Base-by-base conservation (phyloP, 2,888 invertebrate genomes). In the Sinodicranocentrus sp. region DNA sequence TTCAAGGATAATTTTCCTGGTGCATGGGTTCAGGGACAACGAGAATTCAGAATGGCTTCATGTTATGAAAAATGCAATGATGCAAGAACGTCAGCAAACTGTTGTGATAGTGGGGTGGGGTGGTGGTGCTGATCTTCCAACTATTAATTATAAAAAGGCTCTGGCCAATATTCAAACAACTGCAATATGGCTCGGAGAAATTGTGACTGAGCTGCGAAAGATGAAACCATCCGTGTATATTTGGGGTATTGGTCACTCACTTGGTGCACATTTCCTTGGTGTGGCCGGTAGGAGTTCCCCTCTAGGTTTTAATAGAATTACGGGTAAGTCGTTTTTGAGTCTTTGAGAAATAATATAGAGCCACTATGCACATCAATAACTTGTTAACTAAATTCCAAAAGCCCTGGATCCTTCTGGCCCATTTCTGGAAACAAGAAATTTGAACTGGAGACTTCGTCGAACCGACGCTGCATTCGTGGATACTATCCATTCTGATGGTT, bases 401-500 rank as follows among this genome's bases (percentile, higher is more conserved):
- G n/a, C n/a, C n/a, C n/a, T n/a, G n/a, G n/a, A n/a, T n/a, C n/a
- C n/a, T n/a, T n/a, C n/a, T n/a, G n/a, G n/a, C n/a, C 86, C 86
- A 10, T 79, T 76, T 21, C 85, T 86, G 78, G 85, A 85, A 33
- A 84, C 84, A 63, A 82, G 82, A 1, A 82, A 83, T 21, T 72
- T 83, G 57, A 80, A 73, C 19, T 79, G 77, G 28, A 33, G 87
- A 67, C 75, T 87, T 8, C 61, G 82, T 23, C 19, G 39, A 23
- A 80, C 83, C 0, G 87, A 87, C 68, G 87, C 87, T 0, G 73
- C 54, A 44, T 21, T 85, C 25, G 87, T 87, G 0, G 87, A 87
- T 57, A 84, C 84, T 1, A 85, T 87, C 10, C 87, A 87, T 25
- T 85, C 87, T 21, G 87, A 87, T 52, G 87, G 87, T 8, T 87